phyloP scores from a whole-genome alignment of 2,888 invertebrate genomes.

The Rhyacophila evoluta region DNA sequence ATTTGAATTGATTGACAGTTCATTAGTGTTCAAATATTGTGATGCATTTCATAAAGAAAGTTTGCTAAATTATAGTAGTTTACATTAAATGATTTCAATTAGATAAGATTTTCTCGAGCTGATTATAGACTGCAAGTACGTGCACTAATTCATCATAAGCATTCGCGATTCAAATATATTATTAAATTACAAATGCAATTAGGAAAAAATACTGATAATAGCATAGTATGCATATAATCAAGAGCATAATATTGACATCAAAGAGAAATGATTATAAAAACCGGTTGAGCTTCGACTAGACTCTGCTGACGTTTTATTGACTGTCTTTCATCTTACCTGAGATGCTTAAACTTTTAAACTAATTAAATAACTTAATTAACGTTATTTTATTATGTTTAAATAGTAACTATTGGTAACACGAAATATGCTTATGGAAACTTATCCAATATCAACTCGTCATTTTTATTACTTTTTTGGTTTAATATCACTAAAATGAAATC shows the following conservation, averaged over 20 bases:
- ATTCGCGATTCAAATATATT: neutral
- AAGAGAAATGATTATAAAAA: conserved; percentile 5
- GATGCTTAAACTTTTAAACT: neutral
- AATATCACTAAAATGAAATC: too few species aligned
- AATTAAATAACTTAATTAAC: too few species aligned
- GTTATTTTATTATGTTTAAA: too few species aligned
- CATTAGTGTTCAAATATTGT: too few species aligned
- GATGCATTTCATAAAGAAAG: too few species aligned
- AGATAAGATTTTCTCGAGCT: neutral
- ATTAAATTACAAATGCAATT: neutral
- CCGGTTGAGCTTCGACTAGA: neutral
- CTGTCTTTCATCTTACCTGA: neutral
- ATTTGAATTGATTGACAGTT: too few species aligned
- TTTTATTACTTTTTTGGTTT: too few species aligned
- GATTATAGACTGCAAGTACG: neutral
- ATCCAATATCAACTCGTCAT: too few species aligned
- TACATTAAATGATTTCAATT: too few species aligned
- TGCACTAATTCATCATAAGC: neutral
- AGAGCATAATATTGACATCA: neutral
- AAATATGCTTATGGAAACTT: too few species aligned
- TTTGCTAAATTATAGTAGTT: too few species aligned
- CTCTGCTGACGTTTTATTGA: neutral
- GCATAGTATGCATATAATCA: neutral
- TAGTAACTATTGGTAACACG: too few species aligned
- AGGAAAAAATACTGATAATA: neutral